Evolutionary conservation across 2,888 invertebrate genomes (phyloP), one percentile per base, ranked within the genome.

Genomic region (Patella pellucida): DNA sequence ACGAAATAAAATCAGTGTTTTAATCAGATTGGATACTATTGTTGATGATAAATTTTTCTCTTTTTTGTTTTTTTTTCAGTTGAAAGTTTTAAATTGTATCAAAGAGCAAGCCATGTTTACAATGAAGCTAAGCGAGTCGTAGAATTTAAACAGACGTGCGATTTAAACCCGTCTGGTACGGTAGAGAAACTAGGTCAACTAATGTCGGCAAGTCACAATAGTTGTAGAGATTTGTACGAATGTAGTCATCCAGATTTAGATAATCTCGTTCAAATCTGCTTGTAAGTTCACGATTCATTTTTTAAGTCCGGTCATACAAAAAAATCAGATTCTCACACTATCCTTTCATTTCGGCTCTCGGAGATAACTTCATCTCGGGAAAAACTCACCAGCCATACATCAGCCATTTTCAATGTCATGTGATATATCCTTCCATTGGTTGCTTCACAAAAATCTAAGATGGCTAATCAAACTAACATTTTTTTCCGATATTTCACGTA

Each of bases 171-270:
- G 41, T 75, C 74, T 2, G 85, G 84, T 74, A 86, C 85, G 0
- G 74, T 85, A 4, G 91, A 92, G 69, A 92, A 75, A 52, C 85
- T 98, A 71, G 98, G 98, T 1, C 90, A 92, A 78, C 92, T 99
- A 72, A 98, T 99, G 97, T 94, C 94, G 70, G 93, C 94, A 75
- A 98, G 98, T 86, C 99, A 99, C 89, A 92, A 93, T 56, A 98
- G 98, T 88, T 93, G 98, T 73, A 93, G 94, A 76, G 93, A 94
- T 78, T 92, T 96, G 4, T 99, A 97, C 91, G 96, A 99, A 90
- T 99, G 99, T 91, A 98, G 98, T 76, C 97, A 97, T 92, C 93
- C 94, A 1, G 94, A 95, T 86, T 92, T 99, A 82, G 97, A 99
- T 90, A 92, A 93, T 76, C 93, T 99, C 31, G 96, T 97, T 27